Conservation (phyloP, 2,888 invertebrate species). For the Panzeria rudis region DNA sequence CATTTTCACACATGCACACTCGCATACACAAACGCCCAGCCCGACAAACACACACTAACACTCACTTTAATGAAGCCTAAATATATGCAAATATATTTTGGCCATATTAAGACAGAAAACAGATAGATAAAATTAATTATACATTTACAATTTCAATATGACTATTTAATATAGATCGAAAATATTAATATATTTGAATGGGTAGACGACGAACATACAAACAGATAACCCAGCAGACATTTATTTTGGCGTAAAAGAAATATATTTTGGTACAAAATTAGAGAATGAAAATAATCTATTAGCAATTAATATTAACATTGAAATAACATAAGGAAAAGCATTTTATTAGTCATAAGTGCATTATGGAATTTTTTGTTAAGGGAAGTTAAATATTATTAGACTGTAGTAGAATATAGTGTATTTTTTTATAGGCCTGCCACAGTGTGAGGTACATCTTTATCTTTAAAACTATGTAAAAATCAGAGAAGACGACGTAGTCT, state of each 20-base stretch:
- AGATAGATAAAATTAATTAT: constrained; percentile 64
- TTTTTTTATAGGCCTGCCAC: too few species aligned
- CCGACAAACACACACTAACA: not conserved
- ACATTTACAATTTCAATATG: constrained; percentile 63
- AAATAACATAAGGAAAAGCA: too few species aligned
- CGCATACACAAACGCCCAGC: not conserved
- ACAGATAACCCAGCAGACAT: constrained; percentile 10
- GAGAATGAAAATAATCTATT: not conserved
- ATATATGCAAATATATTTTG: constrained; percentile 46
- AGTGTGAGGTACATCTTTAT: too few species aligned
- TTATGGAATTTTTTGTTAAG: too few species aligned
- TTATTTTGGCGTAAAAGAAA: not conserved
- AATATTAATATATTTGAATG: constrained; percentile 46
- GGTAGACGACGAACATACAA: not conserved
- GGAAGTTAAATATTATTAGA: too few species aligned
- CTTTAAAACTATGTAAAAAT: too few species aligned
- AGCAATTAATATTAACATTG: too few species aligned
- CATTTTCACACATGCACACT: constrained; percentile 42
- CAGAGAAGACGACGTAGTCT: too few species aligned
- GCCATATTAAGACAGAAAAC: constrained; percentile 44
- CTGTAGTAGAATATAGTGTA: too few species aligned
- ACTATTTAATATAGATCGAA: constrained; percentile 55
- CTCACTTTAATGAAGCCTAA: constrained; percentile 26
- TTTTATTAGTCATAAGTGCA: too few species aligned
- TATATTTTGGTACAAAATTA: not conserved